Evolutionary conservation across 2,113 vertebrate genomes (phyloP), one percentile per base, ranked within the genome.

Genomic region (Sturnus vulgaris): DNA sequence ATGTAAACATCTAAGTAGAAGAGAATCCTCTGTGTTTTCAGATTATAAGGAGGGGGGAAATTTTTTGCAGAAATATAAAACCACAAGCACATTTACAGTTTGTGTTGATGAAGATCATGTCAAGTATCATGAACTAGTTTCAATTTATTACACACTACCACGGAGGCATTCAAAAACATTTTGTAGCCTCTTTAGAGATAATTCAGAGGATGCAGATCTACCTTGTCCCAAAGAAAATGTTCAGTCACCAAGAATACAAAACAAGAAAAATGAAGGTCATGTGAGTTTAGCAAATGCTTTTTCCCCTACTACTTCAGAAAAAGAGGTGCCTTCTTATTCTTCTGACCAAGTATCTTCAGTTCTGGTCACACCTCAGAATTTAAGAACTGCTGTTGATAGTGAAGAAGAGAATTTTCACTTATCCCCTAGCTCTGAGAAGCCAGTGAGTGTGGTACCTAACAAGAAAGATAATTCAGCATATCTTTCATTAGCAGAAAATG

Each of bases 111-210:
- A 98, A 92, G 97, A 98, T 87, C 97, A 98, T 22, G 82, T 98
- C 30, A 97, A 98, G 80, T 98, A 98, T 84, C 97, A 98, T 57
- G 98, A 98, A 64, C 69, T 98, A 61, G 97, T 98, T 96, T 98
- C 98, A 33, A 35, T 98, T 81, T 98, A 98, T 95, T 98, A 98
- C 27, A 98, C 97, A 0, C 93, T 98, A 81, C 98, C 98, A 57
- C 94, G 97, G 47, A 98, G 97, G 76, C 96, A 94, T 77, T 96
- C 97, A 68, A 97, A 82, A 92, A 95, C 92, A 25, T 93, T 98
- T 87, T 95, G 95, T 91, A 87, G 91, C 27, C 82, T 98, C 63
- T 97, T 98, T 19, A 95, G 96, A 76, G 96, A 95, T 39, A 96
- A 97, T 77, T 25, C 92, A 56, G 96, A 97, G 69, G 95, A 95